phyloP scores from a whole-genome alignment of 2,888 invertebrate genomes.

The Leptopilina syphax region DNA sequence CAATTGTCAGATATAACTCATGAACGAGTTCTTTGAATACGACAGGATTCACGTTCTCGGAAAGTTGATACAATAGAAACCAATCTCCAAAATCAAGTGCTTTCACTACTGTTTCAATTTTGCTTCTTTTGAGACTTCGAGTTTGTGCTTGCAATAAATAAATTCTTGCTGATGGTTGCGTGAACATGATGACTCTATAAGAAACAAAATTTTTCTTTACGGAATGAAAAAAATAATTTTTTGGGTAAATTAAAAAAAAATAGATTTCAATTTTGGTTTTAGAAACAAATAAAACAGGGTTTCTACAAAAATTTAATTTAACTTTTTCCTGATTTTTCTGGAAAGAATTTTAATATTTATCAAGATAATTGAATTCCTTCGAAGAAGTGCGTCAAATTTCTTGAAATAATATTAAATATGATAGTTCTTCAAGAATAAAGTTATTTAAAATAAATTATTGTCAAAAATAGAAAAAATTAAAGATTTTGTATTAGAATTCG shows the following conservation, averaged over 20 bases:
- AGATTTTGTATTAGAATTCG: no score
- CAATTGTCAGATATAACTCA: conserved; percentile 75
- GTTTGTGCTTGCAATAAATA: conserved; percentile 82
- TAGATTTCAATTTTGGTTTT: not conserved
- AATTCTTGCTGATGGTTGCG: conserved; percentile 80
- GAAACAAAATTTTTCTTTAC: conserved; percentile 13
- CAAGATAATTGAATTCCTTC: no score
- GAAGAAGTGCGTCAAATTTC: no score
- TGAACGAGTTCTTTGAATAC: conserved; percentile 82
- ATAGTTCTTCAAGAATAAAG: no score
- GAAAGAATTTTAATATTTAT: not conserved
- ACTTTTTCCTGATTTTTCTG: no score
- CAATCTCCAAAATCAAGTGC: conserved; percentile 84
- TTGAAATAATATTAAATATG: no score
- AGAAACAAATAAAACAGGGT: not conserved
- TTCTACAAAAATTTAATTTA: no score
- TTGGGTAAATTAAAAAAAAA: not conserved
- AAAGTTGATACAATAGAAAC: conserved; percentile 86
- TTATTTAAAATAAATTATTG: no score
- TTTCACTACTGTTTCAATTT: conserved; percentile 79
- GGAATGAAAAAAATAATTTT: no score
- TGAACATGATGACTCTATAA: conserved; percentile 77
- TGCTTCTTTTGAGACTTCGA: conserved; percentile 78
- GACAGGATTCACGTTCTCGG: conserved; percentile 86
- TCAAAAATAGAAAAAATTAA: no score